phyloP scores from a whole-genome alignment of 30 jellyfish, hydroid and myxozoan species.

The Aurelia coerulea region DNA sequence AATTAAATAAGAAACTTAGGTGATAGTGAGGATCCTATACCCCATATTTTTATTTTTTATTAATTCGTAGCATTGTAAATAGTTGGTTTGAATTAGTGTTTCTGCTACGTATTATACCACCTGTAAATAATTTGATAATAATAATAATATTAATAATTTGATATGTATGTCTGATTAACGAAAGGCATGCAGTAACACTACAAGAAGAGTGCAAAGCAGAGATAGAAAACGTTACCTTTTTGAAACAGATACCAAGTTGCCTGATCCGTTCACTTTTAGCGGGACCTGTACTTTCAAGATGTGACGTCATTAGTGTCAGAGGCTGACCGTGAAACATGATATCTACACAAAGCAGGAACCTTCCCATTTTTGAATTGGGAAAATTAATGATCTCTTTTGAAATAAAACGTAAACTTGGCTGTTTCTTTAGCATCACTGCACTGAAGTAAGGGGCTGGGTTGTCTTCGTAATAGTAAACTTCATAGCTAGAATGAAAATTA shows the following conservation, averaged over 20 bases:
- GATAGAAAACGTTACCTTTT: neutral
- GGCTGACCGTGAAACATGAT: slow-evolving; percentile 35
- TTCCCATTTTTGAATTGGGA: slow-evolving; percentile 69
- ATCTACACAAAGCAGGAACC: slow-evolving; percentile 57
- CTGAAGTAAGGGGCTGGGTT: slow-evolving; percentile 21
- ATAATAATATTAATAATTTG: too few relatives aligned
- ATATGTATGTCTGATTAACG: too few relatives aligned
- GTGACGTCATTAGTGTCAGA: slow-evolving; percentile 72
- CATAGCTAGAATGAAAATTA: slow-evolving; percentile 25
- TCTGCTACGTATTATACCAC: too few relatives aligned
- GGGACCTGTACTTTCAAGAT: slow-evolving; percentile 76
- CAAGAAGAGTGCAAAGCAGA: neutral
- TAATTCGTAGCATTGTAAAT: too few relatives aligned
- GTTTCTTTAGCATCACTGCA: slow-evolving; percentile 31
- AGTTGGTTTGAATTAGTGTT: too few relatives aligned
- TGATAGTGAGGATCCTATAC: too few relatives aligned
- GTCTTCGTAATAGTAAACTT: slow-evolving; percentile 5
- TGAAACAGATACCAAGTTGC: slow-evolving; percentile 69
- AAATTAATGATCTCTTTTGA: slow-evolving; percentile 15
- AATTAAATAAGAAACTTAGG: too few relatives aligned
- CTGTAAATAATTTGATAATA: too few relatives aligned
- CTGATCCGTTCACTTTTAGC: slow-evolving; percentile 34
- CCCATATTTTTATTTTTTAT: too few relatives aligned
- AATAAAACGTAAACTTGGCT: neutral
- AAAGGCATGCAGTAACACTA: too few relatives aligned